Base-by-base conservation (phyloP, 2,888 invertebrate genomes). In the Drosophila tripunctata region DNA sequence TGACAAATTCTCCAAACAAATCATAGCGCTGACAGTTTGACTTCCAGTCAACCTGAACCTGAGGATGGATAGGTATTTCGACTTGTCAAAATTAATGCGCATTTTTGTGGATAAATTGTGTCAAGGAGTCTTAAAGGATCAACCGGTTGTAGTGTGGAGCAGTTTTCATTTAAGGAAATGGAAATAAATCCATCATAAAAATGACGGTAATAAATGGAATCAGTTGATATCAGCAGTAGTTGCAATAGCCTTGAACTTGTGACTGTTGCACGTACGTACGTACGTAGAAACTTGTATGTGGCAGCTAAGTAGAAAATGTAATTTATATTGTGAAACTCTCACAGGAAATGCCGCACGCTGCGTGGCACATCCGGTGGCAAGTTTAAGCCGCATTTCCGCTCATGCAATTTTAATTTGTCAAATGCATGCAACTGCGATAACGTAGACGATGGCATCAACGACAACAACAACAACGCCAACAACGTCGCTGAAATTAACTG, bases 351-450 rank as follows among this genome's bases (percentile, higher is more conserved):
- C 44, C 14, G 21, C 41, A 31, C 48, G 30, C 44, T 40, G 57
- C 31, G 54, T 44, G 60, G 56, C 52, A 62, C 75, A 83, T 86
- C 87, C 78, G 81, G 47, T 36, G 48, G 51, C 64, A 87, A 87
- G 67, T 87, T 77, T 72, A 83, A 83, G 86, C 88, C 88, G 80
- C 80, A 77, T 72, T 87, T 87, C 80, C 80, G 76, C 63, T 82
- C 87, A 87, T 86, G 78, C 84, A 88, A 88, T 88, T 80, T 84
- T 88, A 75, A 84, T 84, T 88, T 84, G 84, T 88, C 88, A 88
- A 84, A 75, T 78, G 83, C 71, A 76, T 61, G 68, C 61, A 27
- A 10, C 27, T 10, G 10, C 4, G 24, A 8, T 24, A 8, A 8
- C 27, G 10, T n/a, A n/a, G n/a, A 10, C 27, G 27, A 10, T 27